A percentile compares a stretch with the other conserved stretches of the same genome.
Evolutionary conservation across 2,888 invertebrate species (phyloP).

Genomic region (Chironomus riparius): DNA sequence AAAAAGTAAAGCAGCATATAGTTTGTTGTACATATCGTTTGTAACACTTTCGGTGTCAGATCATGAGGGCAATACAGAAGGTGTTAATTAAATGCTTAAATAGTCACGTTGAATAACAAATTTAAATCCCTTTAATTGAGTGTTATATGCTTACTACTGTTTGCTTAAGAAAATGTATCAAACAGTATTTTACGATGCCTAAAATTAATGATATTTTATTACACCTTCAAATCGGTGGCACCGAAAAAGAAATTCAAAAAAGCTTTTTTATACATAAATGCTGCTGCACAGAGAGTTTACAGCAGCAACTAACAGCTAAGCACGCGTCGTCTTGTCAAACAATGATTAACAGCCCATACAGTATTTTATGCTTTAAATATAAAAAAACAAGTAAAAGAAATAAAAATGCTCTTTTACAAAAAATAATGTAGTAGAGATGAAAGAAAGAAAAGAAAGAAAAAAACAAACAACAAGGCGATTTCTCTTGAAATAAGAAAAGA

Average conservation of each 20-base stretch:
- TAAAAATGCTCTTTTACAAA: slow-evolving; percentile 18
- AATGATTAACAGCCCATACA: slow-evolving; percentile 26
- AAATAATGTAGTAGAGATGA: too few relatives aligned
- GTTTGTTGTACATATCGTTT: neutral
- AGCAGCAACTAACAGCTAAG: neutral
- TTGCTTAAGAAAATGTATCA: neutral
- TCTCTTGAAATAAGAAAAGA: neutral
- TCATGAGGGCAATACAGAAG: neutral
- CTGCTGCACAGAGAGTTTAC: neutral
- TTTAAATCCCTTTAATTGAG: neutral
- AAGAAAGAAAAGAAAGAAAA: neutral
- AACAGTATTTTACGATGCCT: neutral
- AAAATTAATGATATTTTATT: slow-evolving; percentile 12
- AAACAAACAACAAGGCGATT: slow-evolving; percentile 10
- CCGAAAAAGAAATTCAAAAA: neutral
- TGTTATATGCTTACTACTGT: neutral
- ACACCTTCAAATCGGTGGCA: neutral
- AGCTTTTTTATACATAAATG: neutral
- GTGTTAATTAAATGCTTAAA: neutral
- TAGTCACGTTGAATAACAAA: neutral
- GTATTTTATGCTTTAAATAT: neutral
- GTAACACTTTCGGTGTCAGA: neutral
- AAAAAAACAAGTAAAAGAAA: slow-evolving; percentile 5
- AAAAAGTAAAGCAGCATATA: neutral
- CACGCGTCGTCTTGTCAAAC: slow-evolving; percentile 27